A percentile compares a stretch with the other conserved stretches of the same genome.
These are phyloP conservation scores for Chiloscyllium punctatum DNA, from an alignment of 2,797 vertebrate species.

Conservation along the genomic window DNA sequence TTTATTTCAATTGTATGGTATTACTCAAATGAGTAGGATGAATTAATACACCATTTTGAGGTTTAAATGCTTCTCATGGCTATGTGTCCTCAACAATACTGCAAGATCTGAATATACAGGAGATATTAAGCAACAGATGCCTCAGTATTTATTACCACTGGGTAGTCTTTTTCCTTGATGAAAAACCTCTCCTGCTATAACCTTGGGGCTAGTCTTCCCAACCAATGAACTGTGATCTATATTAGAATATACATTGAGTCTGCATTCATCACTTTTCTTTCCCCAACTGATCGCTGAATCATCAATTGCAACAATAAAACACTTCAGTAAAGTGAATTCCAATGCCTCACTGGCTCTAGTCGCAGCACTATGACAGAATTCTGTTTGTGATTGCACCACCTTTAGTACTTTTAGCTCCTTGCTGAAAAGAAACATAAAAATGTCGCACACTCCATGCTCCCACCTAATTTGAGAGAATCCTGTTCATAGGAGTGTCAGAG, in stretches of 20 bases:
- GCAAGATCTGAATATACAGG: not conserved
- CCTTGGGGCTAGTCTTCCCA: not conserved
- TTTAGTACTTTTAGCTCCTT: not conserved
- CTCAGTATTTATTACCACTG: not conserved
- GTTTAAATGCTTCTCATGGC: not conserved
- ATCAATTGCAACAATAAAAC: not conserved
- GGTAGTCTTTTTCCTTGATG: not conserved
- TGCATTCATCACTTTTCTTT: not conserved
- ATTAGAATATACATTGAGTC: not conserved
- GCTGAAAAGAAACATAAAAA: not conserved
- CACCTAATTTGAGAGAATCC: not conserved
- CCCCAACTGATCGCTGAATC: not conserved
- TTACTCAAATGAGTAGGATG: not conserved
- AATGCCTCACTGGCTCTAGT: not conserved
- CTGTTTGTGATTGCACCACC: not conserved
- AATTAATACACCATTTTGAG: not conserved
- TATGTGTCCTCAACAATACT: not conserved
- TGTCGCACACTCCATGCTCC: not conserved
- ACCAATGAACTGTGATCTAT: not conserved
- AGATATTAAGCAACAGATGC: not conserved
- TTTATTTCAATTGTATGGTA: not conserved
- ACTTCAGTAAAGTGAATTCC: not conserved
- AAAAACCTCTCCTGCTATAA: not conserved
- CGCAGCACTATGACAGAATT: not conserved
- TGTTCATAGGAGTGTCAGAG: not conserved